Base-by-base conservation (phyloP, 2,888 invertebrate species). In the Pachliopta kotzebuea region DNA sequence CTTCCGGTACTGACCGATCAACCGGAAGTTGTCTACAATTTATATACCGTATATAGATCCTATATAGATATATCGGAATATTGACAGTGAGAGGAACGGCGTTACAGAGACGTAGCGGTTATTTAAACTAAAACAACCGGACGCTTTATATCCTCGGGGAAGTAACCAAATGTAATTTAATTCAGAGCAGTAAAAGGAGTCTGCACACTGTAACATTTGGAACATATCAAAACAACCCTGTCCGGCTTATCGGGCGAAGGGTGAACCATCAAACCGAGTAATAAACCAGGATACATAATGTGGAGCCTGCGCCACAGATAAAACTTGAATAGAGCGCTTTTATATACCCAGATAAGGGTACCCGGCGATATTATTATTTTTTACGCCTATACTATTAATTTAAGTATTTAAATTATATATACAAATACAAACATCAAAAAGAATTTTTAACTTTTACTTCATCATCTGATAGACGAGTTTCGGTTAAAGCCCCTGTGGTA, bases 111-210 rank as follows among this genome's bases (percentile, higher is more conserved):
- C n/a, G n/a, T n/a, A n/a, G n/a, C n/a, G n/a, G n/a, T n/a, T n/a
- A n/a, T n/a, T n/a, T n/a, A 65, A 67, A 67, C 73, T 68, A 76
- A 80, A 77, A 78, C 75, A 78, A 76, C 71, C 71, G 72, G 73
- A 4, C 73, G 79, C 74, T 82, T 76, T 77, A 77, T 79, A 84
- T 83, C 83, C 82, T 71, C 73, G 71, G 54, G 62, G 62, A 67
- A 31, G 62, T 61, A 64, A 72, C 72, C 69, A 65, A 71, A 76
- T 77, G 78, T 83, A 82, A 85, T 85, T 87, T 86, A 81, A 82
- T 86, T 84, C 78, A 37, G 37, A 37, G 37, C 37, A 11, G 37
- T 37, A 37, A 37, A 37, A 37, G 11, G 37, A 37, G 11, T 37
- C 11, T 3, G 37, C 14, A 37, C 37, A 37, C 37, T 37, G 37